Evolutionary conservation across 2,113 vertebrate genomes (phyloP).

Genomic region (Polyodon spathula): DNA sequence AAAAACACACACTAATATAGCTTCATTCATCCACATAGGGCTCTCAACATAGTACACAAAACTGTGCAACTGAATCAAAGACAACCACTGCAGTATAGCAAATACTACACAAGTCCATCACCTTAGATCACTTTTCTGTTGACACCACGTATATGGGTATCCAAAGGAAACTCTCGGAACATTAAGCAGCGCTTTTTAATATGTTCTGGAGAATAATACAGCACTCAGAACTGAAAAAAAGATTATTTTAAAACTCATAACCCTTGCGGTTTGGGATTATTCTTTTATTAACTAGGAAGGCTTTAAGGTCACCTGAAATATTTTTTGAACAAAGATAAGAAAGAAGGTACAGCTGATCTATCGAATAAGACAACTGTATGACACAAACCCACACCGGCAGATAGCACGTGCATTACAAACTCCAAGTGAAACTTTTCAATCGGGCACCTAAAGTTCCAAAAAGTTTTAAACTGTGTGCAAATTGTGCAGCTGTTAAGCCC

Average conservation of each 20-base stretch:
- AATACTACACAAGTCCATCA: no score
- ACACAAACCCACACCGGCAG: constrained; percentile 22
- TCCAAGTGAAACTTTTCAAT: constrained; percentile 20
- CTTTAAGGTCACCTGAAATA: no score
- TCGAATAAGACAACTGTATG: constrained; percentile 20
- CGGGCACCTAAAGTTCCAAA: constrained; percentile 20
- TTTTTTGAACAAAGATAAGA: no score
- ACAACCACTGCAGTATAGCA: no score
- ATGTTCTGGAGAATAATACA: constrained; percentile 15
- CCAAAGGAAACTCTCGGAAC: constrained; percentile 11
- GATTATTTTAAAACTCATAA: no score
- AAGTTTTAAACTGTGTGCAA: constrained; percentile 40
- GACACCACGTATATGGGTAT: background rate
- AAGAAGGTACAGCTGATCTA: no score
- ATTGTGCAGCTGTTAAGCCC: constrained; percentile 31
- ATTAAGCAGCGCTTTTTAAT: constrained; percentile 23
- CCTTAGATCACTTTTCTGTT: constrained; percentile 20
- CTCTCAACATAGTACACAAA: no score
- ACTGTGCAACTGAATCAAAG: no score
- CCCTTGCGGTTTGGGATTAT: no score
- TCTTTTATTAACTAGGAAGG: no score
- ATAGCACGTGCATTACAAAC: constrained; percentile 23
- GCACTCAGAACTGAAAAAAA: constrained; percentile 18
- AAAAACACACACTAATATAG: no score
- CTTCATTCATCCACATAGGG: no score